phyloP scores from a whole-genome alignment of 2,113 vertebrate genomes.

The Anhinga anhinga region DNA sequence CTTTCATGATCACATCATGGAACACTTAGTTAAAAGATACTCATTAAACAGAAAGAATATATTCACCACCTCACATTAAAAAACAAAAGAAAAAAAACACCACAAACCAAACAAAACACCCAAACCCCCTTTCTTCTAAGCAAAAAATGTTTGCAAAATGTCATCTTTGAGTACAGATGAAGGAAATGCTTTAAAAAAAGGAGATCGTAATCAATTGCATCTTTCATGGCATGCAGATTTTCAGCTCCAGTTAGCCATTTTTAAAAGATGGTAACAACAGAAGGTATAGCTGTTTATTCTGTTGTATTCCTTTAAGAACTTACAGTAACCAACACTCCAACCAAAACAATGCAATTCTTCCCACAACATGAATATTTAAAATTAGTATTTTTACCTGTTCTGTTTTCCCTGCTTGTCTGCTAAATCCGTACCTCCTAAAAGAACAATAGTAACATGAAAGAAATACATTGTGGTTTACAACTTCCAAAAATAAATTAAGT shows the following conservation, averaged over 20 bases:
- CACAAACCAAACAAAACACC: neutral
- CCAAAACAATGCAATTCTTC: neutral
- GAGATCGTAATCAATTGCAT: neutral
- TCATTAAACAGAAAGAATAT: neutral
- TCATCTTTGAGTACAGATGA: neutral
- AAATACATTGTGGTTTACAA: neutral
- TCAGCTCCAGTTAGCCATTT: neutral
- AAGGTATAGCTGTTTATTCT: neutral
- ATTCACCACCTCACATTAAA: neutral
- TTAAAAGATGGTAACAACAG: neutral
- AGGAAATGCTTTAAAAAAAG: neutral
- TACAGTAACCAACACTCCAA: neutral
- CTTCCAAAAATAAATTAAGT: neutral
- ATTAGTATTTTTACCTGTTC: slow-evolving; percentile 79
- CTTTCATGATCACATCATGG: neutral
- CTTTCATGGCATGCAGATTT: neutral
- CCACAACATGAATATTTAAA: neutral
- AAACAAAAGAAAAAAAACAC: neutral
- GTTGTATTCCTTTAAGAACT: neutral
- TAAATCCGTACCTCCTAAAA: slow-evolving; percentile 89
- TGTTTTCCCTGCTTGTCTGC: slow-evolving; percentile 81
- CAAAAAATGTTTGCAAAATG: neutral
- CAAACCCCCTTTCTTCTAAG: neutral
- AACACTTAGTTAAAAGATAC: neutral
- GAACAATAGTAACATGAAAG: neutral